These are phyloP conservation scores for Callopanchax toddi DNA, from an alignment of 2,113 vertebrate genomes.

Conservation along the genomic window DNA sequence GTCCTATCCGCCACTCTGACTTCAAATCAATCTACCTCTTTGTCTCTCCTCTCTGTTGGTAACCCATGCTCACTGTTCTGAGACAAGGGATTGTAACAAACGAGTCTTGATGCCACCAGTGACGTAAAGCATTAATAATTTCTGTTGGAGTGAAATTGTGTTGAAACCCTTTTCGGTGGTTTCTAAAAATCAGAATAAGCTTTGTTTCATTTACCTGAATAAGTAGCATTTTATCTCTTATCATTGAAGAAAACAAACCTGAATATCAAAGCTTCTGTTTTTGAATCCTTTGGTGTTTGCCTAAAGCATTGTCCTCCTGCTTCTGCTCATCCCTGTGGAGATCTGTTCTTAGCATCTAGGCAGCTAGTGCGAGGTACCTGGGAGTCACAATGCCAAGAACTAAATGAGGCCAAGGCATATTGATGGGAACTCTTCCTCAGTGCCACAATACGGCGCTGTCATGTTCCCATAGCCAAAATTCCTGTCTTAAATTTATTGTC, in stretches of 20 bases:
- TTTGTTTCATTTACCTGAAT: slow-evolving; percentile 71
- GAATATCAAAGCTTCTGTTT: slow-evolving; percentile 47
- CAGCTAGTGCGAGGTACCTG: slow-evolving; percentile 75
- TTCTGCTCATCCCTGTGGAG: slow-evolving; percentile 67
- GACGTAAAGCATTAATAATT: slow-evolving; percentile 76
- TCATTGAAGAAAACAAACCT: slow-evolving; percentile 61
- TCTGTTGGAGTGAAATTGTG: slow-evolving; percentile 57
- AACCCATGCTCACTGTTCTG: slow-evolving; percentile 79
- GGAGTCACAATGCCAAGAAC: slow-evolving; percentile 73
- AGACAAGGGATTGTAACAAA: slow-evolving; percentile 81
- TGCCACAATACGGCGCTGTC: slow-evolving; percentile 52
- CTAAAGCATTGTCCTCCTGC: slow-evolving; percentile 48
- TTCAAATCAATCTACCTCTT: slow-evolving; percentile 95
- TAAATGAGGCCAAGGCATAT: slow-evolving; percentile 66
- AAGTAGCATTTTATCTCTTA: slow-evolving; percentile 78
- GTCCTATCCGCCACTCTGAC: slow-evolving; percentile 79
- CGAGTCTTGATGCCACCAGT: slow-evolving; percentile 71
- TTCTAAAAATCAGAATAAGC: slow-evolving; percentile 89
- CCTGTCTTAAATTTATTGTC: slow-evolving; percentile 59
- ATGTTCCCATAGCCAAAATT: slow-evolving; percentile 65
- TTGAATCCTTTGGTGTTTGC: slow-evolving; percentile 59
- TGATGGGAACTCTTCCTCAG: slow-evolving; percentile 58
- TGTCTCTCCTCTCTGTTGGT: slow-evolving; percentile 78
- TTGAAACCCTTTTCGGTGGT: slow-evolving; percentile 60
- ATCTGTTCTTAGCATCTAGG: slow-evolving; percentile 72